Evolutionary conservation across 1,140 invertebrate genomes (phyloP).

Genomic region (Meloidogyne hapla): DNA sequence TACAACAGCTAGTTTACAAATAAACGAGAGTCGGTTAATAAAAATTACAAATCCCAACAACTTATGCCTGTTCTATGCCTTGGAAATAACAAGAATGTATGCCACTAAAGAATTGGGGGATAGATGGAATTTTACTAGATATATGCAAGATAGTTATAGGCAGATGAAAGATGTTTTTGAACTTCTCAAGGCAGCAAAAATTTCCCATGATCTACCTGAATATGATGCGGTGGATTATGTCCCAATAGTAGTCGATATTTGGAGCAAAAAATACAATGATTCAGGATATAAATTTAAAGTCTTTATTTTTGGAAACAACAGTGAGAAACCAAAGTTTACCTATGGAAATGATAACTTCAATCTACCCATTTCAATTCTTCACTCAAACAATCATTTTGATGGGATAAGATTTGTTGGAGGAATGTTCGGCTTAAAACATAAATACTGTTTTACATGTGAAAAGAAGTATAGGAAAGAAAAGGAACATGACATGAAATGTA

Average conservation of each 20-base stretch:
- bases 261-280: neutral
- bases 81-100: slow-evolving; percentile 7
- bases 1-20: too few relatives aligned
- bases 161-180: neutral
- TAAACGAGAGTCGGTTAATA: neutral
- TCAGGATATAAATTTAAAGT: neutral
- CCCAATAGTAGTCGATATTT: neutral
- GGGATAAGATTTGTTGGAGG: neutral
- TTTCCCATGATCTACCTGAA: neutral
- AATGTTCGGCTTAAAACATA: neutral
- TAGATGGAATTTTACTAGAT: neutral
- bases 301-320: neutral
- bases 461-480: neutral
- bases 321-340: neutral
- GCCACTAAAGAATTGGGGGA: neutral
- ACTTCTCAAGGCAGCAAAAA: neutral
- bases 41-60: neutral
- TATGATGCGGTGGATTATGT: neutral
- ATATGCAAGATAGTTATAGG: neutral
- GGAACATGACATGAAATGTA: neutral
- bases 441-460: slow-evolving; percentile 9
- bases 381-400: slow-evolving; percentile 5
- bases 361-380: neutral
- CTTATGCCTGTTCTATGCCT: slow-evolving; percentile 8
- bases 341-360: slow-evolving; percentile 4